These are phyloP conservation scores for Lepidocyrtinus sp. DNA, from an alignment of 2,888 invertebrate genomes.

Conservation along the genomic window DNA sequence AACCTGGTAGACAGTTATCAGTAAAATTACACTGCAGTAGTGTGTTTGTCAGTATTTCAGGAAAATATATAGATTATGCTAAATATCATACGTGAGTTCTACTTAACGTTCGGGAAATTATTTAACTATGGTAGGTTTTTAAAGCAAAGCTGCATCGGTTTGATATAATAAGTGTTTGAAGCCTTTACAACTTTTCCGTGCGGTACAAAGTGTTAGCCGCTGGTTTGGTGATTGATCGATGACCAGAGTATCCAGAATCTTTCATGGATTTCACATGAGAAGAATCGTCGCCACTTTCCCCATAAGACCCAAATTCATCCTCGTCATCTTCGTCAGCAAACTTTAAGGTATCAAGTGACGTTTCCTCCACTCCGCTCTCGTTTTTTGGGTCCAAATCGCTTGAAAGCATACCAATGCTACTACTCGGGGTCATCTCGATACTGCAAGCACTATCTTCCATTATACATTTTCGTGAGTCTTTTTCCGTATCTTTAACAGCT, in stretches of 20 bases:
- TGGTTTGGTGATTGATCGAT: neutral
- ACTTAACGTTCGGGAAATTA: neutral
- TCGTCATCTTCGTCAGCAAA: slow-evolving; percentile 67
- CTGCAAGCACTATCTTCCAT: slow-evolving; percentile 54
- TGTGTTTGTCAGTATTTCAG: no score
- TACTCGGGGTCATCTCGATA: slow-evolving; percentile 50
- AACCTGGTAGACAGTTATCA: no score
- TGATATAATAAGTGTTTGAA: neutral
- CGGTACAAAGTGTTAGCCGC: neutral
- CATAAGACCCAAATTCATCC: slow-evolving; percentile 22
- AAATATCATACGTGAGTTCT: neutral
- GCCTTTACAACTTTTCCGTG: neutral
- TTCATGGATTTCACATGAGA: slow-evolving; percentile 24
- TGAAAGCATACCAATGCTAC: slow-evolving; percentile 47
- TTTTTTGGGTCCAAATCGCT: slow-evolving; percentile 25
- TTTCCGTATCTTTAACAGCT: neutral
- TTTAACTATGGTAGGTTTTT: neutral
- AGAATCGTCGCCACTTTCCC: slow-evolving; percentile 32
- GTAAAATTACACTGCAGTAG: no score
- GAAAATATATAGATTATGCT: neutral
- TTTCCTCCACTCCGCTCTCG: slow-evolving; percentile 58
- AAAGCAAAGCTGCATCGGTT: neutral
- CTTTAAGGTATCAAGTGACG: slow-evolving; percentile 66
- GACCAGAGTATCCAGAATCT: slow-evolving; percentile 14
- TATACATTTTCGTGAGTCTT: slow-evolving; percentile 20